phyloP scores from a whole-genome alignment of 2,797 vertebrate species.

The Aeoliscus strigatus region DNA sequence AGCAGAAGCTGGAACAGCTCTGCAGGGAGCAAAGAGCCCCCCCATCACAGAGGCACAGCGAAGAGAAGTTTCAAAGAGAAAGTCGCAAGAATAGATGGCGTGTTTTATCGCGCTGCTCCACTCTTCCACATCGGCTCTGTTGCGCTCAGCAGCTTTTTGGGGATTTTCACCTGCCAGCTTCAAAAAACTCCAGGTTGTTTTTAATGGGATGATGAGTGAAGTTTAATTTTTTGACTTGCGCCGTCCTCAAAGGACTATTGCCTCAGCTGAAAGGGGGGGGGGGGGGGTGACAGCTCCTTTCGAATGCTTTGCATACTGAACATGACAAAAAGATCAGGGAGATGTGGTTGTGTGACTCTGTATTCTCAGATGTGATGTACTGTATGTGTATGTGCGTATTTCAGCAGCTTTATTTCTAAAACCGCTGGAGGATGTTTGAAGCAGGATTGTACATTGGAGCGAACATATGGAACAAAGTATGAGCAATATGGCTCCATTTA shows the following conservation, averaged over 20 bases:
- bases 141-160: conserved; percentile 50
- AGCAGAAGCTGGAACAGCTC: conserved; percentile 56
- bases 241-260: conserved; percentile 52
- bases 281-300: conserved; percentile 43
- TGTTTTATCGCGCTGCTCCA: conserved; percentile 54
- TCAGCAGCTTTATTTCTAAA: conserved; percentile 1
- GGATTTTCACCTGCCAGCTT: conserved; percentile 58
- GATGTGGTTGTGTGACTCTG: conserved; percentile 12
- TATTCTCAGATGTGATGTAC: conserved; percentile 6
- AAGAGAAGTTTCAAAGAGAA: conserved; percentile 67
- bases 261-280: conserved; percentile 44
- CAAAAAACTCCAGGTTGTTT: conserved; percentile 55
- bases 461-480: too few relatives aligned
- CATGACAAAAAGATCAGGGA: conserved; percentile 24
- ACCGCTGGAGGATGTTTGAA: background rate
- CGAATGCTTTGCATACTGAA: conserved; percentile 44
- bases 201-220: conserved; percentile 52
- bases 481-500: background rate
- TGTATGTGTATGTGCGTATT: conserved; percentile 16
- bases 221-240: conserved; percentile 44
- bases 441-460: conserved; percentile 10
- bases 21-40: conserved; percentile 63
- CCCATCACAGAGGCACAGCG: conserved; percentile 42
- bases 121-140: conserved; percentile 55
- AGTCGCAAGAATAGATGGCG: conserved; percentile 61